Base-by-base conservation (phyloP, 2,113 vertebrate species). In the Takifugu bimaculatus region DNA sequence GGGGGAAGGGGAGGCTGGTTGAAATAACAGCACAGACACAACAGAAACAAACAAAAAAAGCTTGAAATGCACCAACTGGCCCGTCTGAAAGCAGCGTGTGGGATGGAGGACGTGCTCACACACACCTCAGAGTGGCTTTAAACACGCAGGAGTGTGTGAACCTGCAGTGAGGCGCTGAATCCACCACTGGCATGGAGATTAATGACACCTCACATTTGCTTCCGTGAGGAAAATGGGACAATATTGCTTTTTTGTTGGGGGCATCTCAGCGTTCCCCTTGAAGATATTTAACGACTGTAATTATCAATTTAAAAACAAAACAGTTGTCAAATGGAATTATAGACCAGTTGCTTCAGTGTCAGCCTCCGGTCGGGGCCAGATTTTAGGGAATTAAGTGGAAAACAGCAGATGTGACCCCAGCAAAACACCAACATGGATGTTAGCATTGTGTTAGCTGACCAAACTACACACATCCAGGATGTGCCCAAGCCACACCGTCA, bases 1-100 rank as follows among this genome's bases (percentile, higher is more conserved):
- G 50, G 32, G 62, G 48, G 75, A 7, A 12, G 50, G 39, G 49
- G 28, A 51, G 70, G 67, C 53, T 60, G 63, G 63, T 61, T 72
- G 83, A 64, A 85, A 72, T 49, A 83, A 82, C 63, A 80, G 73
- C 75, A 85, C 81, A 82, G 59, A 70, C 80, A 85, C 71, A 81
- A 88, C 77, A 75, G 63, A 82, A 48, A 48, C 45, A 15, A 48
- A 48, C 6, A 43, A 48, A 83, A 84, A 43, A 78, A 85, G 83
- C 85, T 80, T 75, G 75, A 77, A 80, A 90, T 85, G 80, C 61
- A 77, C 56, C 50, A 54, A 64, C 51, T 78, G 65, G 54, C 72
- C 48, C 74, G 72, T 74, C n/a, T 69, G 68, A 66, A 82, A 86
- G 80, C 78, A 76, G 82, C 77, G 70, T 79, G 77, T 85, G 85